Conservation (phyloP, 1,140 invertebrate species). For the Brachionus koreanus region DNA sequence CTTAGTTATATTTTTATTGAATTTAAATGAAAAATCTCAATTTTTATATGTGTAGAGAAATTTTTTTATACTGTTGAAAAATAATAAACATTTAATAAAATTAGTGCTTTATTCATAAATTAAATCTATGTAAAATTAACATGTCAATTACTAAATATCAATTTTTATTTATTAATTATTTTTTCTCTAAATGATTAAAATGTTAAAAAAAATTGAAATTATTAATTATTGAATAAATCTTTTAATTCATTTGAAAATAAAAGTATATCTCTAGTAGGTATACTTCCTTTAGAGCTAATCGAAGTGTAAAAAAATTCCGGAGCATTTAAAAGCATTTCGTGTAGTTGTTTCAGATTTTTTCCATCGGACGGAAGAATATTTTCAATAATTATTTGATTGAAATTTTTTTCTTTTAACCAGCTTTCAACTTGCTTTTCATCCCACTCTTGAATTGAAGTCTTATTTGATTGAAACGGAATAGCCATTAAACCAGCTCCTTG, state of each 20-base stretch:
- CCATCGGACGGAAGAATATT: slow-evolving; percentile 43
- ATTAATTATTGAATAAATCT: neutral
- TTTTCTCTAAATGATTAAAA: too few species aligned
- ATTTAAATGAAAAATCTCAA: too few species aligned
- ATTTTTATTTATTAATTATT: too few species aligned
- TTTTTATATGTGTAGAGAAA: too few species aligned
- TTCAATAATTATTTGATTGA: neutral
- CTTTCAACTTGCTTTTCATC: neutral
- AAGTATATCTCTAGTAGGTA: neutral
- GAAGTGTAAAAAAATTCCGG: slow-evolving; percentile 46
- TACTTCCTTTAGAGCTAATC: neutral
- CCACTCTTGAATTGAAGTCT: slow-evolving; percentile 2
- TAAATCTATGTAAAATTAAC: too few species aligned
- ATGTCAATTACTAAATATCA: too few species aligned
- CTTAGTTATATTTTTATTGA: too few species aligned
- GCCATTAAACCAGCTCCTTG: neutral
- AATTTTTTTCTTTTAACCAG: slow-evolving; percentile 30
- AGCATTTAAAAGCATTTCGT: slow-evolving; percentile 36
- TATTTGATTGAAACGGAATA: neutral
- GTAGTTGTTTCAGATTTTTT: slow-evolving; percentile 40
- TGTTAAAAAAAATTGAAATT: neutral
- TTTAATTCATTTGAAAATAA: neutral
- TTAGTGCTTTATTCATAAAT: too few species aligned
- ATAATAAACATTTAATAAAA: too few species aligned
- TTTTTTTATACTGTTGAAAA: too few species aligned